These are phyloP conservation scores for Colinus virginianus DNA, from an alignment of 2,113 vertebrate species.

Conservation along the genomic window DNA sequence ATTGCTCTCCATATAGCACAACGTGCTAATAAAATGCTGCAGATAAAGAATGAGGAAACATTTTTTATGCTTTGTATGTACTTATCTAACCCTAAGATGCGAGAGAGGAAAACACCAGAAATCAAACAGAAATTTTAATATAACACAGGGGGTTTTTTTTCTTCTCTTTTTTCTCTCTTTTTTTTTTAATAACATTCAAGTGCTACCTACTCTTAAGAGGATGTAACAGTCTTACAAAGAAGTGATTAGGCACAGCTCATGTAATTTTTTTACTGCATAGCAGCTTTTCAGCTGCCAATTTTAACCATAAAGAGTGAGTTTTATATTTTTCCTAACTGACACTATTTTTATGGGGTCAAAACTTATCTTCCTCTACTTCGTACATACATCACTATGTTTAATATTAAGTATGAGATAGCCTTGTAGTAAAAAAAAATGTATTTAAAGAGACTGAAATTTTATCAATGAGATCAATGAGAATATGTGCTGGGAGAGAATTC, in stretches of 20 bases:
- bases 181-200: neutral
- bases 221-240: constrained; percentile 13
- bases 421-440: neutral
- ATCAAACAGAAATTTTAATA: neutral
- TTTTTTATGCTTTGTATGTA: neutral
- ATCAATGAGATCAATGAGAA: neutral
- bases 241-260: neutral
- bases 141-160: neutral
- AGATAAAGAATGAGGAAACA: constrained; percentile 8
- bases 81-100: constrained; percentile 21
- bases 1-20: constrained; percentile 26
- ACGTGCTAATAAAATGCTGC: constrained; percentile 42
- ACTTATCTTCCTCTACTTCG: constrained; percentile 10
- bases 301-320: neutral
- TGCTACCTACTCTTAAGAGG: constrained; percentile 9
- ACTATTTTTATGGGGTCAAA: neutral
- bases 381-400: neutral
- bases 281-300: neutral
- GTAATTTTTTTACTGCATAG: neutral
- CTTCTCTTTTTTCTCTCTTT: neutral
- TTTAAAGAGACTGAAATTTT: neutral
- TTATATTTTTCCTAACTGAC: neutral
- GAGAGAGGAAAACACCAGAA: neutral
- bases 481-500: neutral
- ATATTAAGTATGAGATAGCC: neutral